Evolutionary conservation across 2,797 vertebrate species (phyloP).

Genomic region (Leucoraja ocellata): DNA sequence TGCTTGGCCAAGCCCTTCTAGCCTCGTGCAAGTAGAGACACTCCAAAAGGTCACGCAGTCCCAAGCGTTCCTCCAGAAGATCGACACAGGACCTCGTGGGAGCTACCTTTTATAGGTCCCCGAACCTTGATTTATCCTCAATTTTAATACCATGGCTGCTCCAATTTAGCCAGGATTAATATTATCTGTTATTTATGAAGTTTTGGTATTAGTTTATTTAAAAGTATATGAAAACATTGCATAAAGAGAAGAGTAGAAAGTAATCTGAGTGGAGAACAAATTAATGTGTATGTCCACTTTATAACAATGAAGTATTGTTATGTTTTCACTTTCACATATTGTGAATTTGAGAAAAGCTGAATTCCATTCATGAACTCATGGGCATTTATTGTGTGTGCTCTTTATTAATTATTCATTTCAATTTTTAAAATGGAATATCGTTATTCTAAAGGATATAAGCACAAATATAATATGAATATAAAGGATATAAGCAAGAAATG

Average conservation of each 20-base stretch:
- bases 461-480: not conserved
- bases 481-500: too few relatives aligned
- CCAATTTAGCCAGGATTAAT: too few relatives aligned
- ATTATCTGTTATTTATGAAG: too few relatives aligned
- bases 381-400: not conserved
- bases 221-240: not conserved
- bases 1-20: too few relatives aligned
- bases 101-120: too few relatives aligned
- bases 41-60: too few relatives aligned
- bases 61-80: too few relatives aligned
- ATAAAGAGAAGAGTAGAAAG: not conserved
- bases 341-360: constrained; percentile 6
- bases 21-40: too few relatives aligned
- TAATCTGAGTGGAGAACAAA: not conserved
- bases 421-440: not conserved
- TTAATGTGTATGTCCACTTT: not conserved
- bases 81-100: too few relatives aligned
- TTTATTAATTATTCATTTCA: too few relatives aligned
- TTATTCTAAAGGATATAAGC: not conserved
- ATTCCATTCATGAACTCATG: not conserved
- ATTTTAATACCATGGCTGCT: too few relatives aligned
- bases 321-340: not conserved
- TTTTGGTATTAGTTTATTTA: not conserved
- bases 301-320: not conserved
- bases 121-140: too few relatives aligned